Conservation (phyloP, 2,113 vertebrate genomes). For the Felis chaus region DNA sequence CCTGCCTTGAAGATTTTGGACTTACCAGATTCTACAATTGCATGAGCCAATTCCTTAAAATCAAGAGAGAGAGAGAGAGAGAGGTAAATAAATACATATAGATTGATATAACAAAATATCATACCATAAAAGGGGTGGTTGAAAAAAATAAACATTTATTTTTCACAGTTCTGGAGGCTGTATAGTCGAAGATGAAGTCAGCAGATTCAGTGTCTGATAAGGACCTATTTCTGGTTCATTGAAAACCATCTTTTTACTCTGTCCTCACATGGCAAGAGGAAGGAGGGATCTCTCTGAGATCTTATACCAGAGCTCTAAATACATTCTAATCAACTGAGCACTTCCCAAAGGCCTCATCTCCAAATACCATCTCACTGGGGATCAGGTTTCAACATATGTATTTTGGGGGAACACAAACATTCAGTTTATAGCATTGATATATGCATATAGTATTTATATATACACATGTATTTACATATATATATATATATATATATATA, state of each 20-base stretch:
- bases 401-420: not conserved
- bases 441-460: no score
- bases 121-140: not conserved
- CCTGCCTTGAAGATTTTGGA: not conserved
- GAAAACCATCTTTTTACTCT: not conserved
- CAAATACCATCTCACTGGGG: not conserved
- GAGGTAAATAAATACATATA: not conserved
- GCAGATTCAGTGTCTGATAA: not conserved
- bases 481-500: no score
- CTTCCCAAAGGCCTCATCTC: not conserved
- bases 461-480: no score
- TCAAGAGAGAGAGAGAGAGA: not conserved
- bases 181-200: not conserved
- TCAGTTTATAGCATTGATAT: not conserved
- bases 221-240: not conserved
- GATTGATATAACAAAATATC: not conserved
- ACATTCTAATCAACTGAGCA: not conserved
- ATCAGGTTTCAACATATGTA: not conserved
- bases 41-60: not conserved
- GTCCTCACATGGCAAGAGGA: not conserved
- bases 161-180: not conserved
- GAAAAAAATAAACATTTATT: not conserved
- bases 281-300: not conserved
- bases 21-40: not conserved
- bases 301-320: not conserved